Evolutionary conservation across 2,113 vertebrate species (phyloP), one percentile per base, ranked within the genome.

Genomic region (Accipiter virgatus): DNA sequence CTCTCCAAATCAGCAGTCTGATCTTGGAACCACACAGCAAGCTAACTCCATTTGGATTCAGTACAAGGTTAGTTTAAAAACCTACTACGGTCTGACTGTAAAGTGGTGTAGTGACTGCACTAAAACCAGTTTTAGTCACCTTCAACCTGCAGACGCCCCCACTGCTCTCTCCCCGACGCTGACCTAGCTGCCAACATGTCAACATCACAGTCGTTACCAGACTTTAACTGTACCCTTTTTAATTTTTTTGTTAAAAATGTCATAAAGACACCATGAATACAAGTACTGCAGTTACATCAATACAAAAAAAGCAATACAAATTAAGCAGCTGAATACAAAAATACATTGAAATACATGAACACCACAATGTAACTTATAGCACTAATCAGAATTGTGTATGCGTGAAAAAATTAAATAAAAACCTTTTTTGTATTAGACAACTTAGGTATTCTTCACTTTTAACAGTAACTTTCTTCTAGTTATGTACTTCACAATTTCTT

Each of bases 231-330:
- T 94, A 96, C 97, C 96, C 96, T 97, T 97, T 97, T 97, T 98
- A 98, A 98, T 95, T 96, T 67, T 97, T 96, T 98, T 97, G 98
- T 98, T 98, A 98, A 98, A 98, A 98, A 95, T 97, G 96, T 96
- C 90, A 21, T 97, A 96, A 94, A 97, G 97, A 98, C 98, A 98
- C 96, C 96, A 98, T 98, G 96, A 98, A 98, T 97, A 98, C 98
- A 98, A 97, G 98, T 98, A 98, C 97, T 98, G 97, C 98, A 98
- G 98, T 98, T 97, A 98, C 98, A 96, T 98, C 96, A 84, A 98
- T 98, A 98, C 97, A 98, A 99, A 98, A 98, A 98, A 98, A 98
- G 96, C 97, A 98, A 98, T 99, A 99, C 98, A 99, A 98, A 99
- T 98, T 97, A 98, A 98, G 97, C 97, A 78, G 95, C 98, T 97